Conservation (phyloP, 2,797 vertebrate genomes). For the Ctenopoma kingsleyae region DNA sequence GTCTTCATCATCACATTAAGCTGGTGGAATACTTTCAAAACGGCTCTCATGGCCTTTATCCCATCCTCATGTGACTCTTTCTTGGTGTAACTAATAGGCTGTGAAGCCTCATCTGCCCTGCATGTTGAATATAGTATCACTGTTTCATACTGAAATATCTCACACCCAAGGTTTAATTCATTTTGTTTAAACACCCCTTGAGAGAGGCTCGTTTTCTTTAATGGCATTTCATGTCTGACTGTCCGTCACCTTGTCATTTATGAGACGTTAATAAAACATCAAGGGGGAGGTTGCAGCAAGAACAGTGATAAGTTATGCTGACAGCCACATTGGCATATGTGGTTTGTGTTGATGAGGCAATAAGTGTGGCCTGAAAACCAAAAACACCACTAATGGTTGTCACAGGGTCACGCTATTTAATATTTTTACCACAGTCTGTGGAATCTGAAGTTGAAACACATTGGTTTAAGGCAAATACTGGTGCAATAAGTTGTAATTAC, state of each 20-base stretch:
- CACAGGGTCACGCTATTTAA: constrained; percentile 14
- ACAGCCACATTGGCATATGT: constrained; percentile 46
- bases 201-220: constrained; percentile 34
- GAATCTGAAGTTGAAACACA: constrained; percentile 1
- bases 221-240: constrained; percentile 40
- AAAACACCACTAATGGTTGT: constrained; percentile 17
- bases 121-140: constrained; percentile 22
- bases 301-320: constrained; percentile 26
- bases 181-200: constrained; percentile 39
- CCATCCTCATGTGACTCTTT: constrained; percentile 6
- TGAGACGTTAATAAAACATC: constrained; percentile 60
- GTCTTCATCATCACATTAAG: constrained; percentile 34
- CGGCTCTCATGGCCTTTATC: constrained; percentile 24
- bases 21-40: constrained; percentile 22
- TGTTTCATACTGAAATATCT: constrained; percentile 41
- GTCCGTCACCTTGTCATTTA: constrained; percentile 60
- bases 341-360: constrained; percentile 57
- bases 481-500: not conserved
- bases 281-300: constrained; percentile 18
- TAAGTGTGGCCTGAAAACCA: constrained; percentile 17
- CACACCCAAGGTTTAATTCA: constrained; percentile 35
- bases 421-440: not conserved
- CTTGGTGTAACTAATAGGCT: constrained; percentile 42
- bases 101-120: constrained; percentile 28
- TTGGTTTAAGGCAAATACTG: constrained; percentile 4